Evolutionary conservation across 37 sponge, comb jelly and placozoan genomes (phyloP).

Genomic region (Diacarnus erythraeanus): DNA sequence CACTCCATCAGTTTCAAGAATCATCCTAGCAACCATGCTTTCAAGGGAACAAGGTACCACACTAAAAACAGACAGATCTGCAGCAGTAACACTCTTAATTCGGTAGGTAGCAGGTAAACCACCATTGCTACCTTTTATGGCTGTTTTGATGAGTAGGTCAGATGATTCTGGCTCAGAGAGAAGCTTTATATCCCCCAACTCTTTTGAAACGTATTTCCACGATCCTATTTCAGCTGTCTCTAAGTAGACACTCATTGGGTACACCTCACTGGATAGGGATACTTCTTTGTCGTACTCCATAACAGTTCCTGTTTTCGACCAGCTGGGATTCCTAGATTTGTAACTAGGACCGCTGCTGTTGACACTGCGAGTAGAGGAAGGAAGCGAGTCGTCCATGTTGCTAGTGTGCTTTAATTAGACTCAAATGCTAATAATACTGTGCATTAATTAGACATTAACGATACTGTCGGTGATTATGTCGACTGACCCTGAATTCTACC

Average conservation of each 20-base stretch:
- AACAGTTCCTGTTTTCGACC: no score
- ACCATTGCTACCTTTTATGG: conserved; percentile 8
- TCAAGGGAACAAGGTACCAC: conserved; percentile 56
- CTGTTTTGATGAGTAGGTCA: conserved; percentile 20
- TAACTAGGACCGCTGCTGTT: no score
- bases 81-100: conserved; percentile 35
- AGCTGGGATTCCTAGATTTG: no score
- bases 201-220: conserved; percentile 19
- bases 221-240: conserved; percentile 46
- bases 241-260: conserved; percentile 34
- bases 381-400: not conserved
- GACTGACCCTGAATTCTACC: conserved; percentile 48
- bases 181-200: conserved; percentile 37
- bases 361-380: not conserved
- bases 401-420: no score
- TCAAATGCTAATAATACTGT: not conserved
- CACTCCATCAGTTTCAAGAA: conserved; percentile 44
- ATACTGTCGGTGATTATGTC: no score
- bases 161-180: conserved; percentile 54
- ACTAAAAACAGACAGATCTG: conserved; percentile 40
- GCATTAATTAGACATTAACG: not conserved
- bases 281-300: no score
- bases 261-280: conserved; percentile 27
- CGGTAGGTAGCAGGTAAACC: conserved; percentile 31
- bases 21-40: conserved; percentile 41